Percentiles rank a stretch among this genome's conserved stretches.
These are phyloP conservation scores for Callospermophilus lateralis DNA, from an alignment of 2,113 vertebrate genomes.

Conservation along the genomic window DNA sequence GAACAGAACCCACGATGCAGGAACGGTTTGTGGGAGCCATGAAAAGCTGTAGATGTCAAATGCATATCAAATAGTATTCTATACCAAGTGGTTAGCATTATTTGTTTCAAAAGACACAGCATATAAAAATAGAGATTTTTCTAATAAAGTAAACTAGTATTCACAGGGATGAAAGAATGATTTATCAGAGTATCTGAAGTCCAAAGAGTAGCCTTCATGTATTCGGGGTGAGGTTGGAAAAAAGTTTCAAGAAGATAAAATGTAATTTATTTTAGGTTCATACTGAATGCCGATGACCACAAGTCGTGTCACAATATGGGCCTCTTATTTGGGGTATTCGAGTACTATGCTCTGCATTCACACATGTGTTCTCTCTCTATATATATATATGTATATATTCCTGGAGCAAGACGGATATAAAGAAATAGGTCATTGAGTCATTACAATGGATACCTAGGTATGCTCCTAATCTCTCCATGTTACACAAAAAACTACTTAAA, in stretches of 20 bases:
- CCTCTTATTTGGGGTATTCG: not conserved
- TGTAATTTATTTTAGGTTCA: not conserved
- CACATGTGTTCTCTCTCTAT: not conserved
- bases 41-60: conserved; percentile 71
- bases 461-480: not conserved
- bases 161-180: not conserved
- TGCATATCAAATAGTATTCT: conserved; percentile 59
- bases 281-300: not conserved
- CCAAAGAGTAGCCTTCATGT: not conserved
- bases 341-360: not conserved
- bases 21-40: conserved; percentile 43
- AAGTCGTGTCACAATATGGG: not conserved
- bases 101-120: not conserved
- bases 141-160: not conserved
- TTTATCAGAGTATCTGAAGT: not conserved
- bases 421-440: not conserved
- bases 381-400: not conserved
- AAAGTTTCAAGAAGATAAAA: not conserved
- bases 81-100: conserved; percentile 21
- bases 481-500: not conserved
- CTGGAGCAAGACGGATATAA: not conserved
- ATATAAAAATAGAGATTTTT: not conserved
- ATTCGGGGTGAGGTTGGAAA: not conserved
- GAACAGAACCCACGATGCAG: conserved; percentile 65
- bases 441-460: not conserved